A percentile compares a stretch with the other conserved stretches of the same genome.
Evolutionary conservation across 2,888 invertebrate genomes (phyloP).

Genomic region (Cryptophagus acutangulus): DNA sequence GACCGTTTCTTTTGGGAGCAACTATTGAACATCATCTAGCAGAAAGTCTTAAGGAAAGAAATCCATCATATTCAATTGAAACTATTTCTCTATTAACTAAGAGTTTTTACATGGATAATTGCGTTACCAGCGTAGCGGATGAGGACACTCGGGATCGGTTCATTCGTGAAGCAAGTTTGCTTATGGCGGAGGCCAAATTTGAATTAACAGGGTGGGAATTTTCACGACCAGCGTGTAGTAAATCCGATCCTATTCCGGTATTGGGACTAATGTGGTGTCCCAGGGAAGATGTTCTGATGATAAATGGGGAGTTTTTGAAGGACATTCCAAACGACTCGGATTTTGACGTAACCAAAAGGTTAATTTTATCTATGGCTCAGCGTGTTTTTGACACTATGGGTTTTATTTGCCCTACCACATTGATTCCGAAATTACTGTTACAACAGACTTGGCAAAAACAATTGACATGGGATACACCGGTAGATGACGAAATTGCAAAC

Average conservation of each 20-base stretch:
- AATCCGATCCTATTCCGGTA: conserved; percentile 7
- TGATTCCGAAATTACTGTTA: conserved; percentile 17
- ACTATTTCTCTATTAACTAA: conserved; percentile 5
- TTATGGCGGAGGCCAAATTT: conserved; percentile 13
- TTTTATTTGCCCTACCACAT: conserved; percentile 13
- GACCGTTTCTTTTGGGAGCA: conserved; percentile 16
- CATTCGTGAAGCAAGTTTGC: conserved; percentile 6
- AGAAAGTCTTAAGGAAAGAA: not conserved
- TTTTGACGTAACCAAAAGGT: no score
- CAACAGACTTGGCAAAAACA: conserved; percentile 13
- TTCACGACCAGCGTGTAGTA: not conserved
- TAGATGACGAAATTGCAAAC: conserved; percentile 4
- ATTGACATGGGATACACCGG: conserved; percentile 15
- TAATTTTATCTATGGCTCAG: conserved; percentile 8
- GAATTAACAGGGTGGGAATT: conserved; percentile 21
- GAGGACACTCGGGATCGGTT: conserved; percentile 9
- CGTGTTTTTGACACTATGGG: conserved; percentile 15
- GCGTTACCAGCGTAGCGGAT: no score
- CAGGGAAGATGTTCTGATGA: conserved; percentile 10
- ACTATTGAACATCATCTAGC: conserved; percentile 13
- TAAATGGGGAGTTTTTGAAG: conserved; percentile 10
- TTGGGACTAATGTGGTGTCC: conserved; percentile 17
- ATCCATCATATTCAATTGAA: conserved; percentile 5
- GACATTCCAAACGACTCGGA: no score
- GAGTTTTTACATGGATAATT: conserved; percentile 10